Base-by-base conservation (phyloP, 2,113 vertebrate genomes). In the Neotoma lepida region DNA sequence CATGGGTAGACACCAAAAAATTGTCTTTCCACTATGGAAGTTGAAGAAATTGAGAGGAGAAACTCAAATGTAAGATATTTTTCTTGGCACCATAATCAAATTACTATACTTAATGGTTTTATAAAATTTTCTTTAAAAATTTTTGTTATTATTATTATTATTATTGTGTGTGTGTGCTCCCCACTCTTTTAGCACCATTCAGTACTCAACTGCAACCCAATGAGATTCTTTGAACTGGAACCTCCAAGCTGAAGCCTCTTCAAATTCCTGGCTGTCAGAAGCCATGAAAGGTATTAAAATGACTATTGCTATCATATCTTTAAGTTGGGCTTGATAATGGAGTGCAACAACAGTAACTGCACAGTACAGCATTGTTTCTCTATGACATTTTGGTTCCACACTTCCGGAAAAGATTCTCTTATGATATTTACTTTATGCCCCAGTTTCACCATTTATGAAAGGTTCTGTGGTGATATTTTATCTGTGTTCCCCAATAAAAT, bases 261-360 rank as follows among this genome's bases (percentile, higher is more conserved):
- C n/a, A 86, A 86, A 94, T 86, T 88, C 13, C 54, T 92, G n/a
- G 71, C 8, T 49, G 28, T 86, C 63, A 82, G 44, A 96, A 96
- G 81, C 64, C 44, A 91, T 35, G 15, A 0, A 6, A 92, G 39
- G 33, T 74, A 56, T 73, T 90, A 92, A 76, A 68, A 94, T 76
- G 26, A 90, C 78, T 54, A 6, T 7, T 92, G 8, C 13, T 80
- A 17, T 92, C 89, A 64, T 90, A 28, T 88, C 44, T 92, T 41
- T 77, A 88, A 70, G 8, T 90, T 88, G 76, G 44, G 26, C 39
- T 39, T 82, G 10, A 86, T 77, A 66, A 61, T 35, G 35, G 80
- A 92, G 70, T 9, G 15, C 13, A 78, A 56, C 33, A 85, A 49
- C n/a, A 77, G 33, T 51, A 86, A 82, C 35, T 44, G 63, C 20